Conservation (phyloP, 2,888 invertebrate species). For the Aleiodes alternator region DNA sequence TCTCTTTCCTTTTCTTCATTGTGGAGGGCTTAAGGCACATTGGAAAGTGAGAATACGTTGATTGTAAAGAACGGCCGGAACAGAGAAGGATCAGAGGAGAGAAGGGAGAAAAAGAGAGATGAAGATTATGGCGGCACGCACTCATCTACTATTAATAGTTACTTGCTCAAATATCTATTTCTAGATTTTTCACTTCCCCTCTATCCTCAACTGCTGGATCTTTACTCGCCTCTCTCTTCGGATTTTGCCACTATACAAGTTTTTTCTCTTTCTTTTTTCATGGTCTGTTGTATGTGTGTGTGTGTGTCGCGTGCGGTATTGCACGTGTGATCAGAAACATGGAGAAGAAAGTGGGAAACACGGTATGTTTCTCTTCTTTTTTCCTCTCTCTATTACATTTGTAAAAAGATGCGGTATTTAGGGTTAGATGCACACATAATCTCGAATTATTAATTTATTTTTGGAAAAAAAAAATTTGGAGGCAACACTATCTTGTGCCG, state of each 20-base stretch:
- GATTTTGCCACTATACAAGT: constrained; percentile 7
- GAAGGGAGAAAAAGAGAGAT: constrained; percentile 36
- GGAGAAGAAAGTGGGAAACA: not conserved
- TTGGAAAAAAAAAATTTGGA: not conserved
- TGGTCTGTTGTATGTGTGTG: not conserved
- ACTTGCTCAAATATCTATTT: constrained; percentile 77
- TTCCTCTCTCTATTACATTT: constrained; percentile 1
- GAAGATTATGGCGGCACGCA: constrained; percentile 60
- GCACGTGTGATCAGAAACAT: constrained; percentile 19
- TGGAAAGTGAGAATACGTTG: constrained; percentile 23
- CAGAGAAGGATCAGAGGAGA: constrained; percentile 43
- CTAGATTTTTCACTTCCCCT: constrained; percentile 59
- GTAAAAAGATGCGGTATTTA: no score
- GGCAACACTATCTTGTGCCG: no score
- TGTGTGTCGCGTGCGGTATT: constrained; percentile 33
- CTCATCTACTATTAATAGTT: constrained; percentile 77
- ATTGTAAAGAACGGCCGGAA: constrained; percentile 33
- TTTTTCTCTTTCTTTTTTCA: no score
- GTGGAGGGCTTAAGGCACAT: no score
- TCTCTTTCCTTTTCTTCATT: no score
- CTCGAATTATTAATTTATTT: not conserved
- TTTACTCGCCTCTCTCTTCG: constrained; percentile 37
- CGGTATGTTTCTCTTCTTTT: not conserved
- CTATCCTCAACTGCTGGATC: constrained; percentile 33
- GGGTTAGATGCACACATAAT: no score